Base-by-base conservation (phyloP, 2,797 vertebrate genomes). In the Karalla daura region DNA sequence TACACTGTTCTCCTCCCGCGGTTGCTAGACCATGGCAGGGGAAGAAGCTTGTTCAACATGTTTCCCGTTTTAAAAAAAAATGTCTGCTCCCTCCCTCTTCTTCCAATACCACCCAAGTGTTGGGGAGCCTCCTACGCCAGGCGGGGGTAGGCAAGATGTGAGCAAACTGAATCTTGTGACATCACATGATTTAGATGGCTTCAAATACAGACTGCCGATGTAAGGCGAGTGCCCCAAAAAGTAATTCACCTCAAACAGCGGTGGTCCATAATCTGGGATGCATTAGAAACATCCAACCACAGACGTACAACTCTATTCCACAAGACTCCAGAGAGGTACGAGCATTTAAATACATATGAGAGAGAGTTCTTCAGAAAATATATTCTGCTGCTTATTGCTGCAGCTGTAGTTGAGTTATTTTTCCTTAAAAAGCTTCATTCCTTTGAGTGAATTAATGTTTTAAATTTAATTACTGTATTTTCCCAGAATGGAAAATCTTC, bases 21-120 rank as follows among this genome's bases (percentile, higher is more conserved):
- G 90, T 91, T 86, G 71, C 88, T 84, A 88, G 86, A 91, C 88
- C 88, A 81, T 89, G 72, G 86, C 80, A 85, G 73, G 82, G 86
- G 90, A 93, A 93, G 90, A 85, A 84, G 89, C 92, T 93, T 92
- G 90, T 92, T 92, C 91, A 88, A 93, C 91, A 92, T 93, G 90
- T 94, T 94, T 92, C 91, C 86, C 86, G 56, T 87, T 82, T 88
- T 45, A 59, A 80, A 80, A 75, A 40, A 47, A 85, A 78, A 79
- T n/a, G 45, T 63, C 55, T 74, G 55, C 69, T 80, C 78, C 60
- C 70, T 83, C 70, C 65, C 82, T 84, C 47, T 81, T 70, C 76
- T 62, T 80, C 78, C 81, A 81, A 86, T 93, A 93, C 94, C 94
- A 94, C 94, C 94, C 93, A 95, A 86, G 91, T 81, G 86, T 75